A percentile compares a stretch with the other conserved stretches of the same genome.
Conservation (phyloP, 2,797 vertebrate genomes). For the Benthosema pterotum region DNA sequence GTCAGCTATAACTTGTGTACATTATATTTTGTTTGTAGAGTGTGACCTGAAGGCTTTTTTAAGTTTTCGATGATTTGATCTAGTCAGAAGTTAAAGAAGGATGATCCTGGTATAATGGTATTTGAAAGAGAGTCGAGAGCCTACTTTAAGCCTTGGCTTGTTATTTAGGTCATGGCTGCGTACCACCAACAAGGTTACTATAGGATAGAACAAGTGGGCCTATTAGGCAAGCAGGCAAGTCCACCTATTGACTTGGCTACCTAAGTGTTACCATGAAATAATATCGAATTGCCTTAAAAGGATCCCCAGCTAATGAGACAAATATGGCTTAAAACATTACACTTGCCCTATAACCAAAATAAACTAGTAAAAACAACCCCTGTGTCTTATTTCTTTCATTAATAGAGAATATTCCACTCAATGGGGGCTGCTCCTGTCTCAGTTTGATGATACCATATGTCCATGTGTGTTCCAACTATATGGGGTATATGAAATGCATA, state of each 20-base stretch:
- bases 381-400: too few species aligned
- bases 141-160: slow-evolving; percentile 65
- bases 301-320: too few species aligned
- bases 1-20: neutral
- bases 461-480: too few species aligned
- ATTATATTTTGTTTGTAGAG: slow-evolving; percentile 13
- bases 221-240: too few species aligned
- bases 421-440: too few species aligned
- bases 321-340: too few species aligned
- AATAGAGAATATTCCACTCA: too few species aligned
- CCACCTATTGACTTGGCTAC: neutral
- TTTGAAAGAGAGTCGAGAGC: slow-evolving; percentile 67
- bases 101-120: slow-evolving; percentile 73
- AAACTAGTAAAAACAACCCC: too few species aligned
- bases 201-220: slow-evolving; percentile 47
- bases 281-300: neutral
- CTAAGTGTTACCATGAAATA: neutral
- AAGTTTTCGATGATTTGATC: slow-evolving; percentile 49
- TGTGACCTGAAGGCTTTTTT: neutral
- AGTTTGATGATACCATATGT: too few species aligned
- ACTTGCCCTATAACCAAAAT: too few species aligned
- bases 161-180: slow-evolving; percentile 74
- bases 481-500: too few species aligned
- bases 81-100: slow-evolving; percentile 67
- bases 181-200: slow-evolving; percentile 53